Evolutionary conservation across 2,888 invertebrate genomes (phyloP), one percentile per base, ranked within the genome.

Genomic region (Tillus elongatus): DNA sequence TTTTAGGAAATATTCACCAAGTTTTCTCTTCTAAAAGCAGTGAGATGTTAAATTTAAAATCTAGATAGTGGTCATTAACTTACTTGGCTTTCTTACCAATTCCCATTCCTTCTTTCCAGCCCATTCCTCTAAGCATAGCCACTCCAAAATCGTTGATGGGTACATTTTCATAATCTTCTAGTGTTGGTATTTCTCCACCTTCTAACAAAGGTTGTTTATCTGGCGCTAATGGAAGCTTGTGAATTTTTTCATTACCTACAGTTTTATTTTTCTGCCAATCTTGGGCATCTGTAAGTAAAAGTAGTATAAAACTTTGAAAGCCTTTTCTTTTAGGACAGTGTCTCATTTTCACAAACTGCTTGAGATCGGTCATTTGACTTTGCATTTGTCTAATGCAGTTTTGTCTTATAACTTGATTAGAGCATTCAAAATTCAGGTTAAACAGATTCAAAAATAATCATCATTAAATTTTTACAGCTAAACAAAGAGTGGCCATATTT

Each of bases 41-140:
- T 32, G 4, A 6, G 13, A 15, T 9, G 14, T 15, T 12, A 8
- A 9, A 8, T 35, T 12, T n/a, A 13, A 26, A 39, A 26, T 37
- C 9, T 26, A 27, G 14, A 16, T 8, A 13, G n/a, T 13, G 13
- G 24, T 16, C 11, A 48, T 61, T 52, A 66, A 63, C 69, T 69
- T 60, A 50, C 66, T 54, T 50, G 67, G 57, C 60, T 71, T 69
- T 58, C 73, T n/a, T 73, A 55, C 72, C 79, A 39, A 77, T 72
- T 15, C 74, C 75, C 50, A 70, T 68, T 1, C 73, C 76, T 35
- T 85, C 80, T 35, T 75, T 71, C 89, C 87, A 89, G 6, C 90
- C 96, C 95, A 95, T 96, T 4, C 96, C 97, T 42, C 93, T 70
- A 1, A 97, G 69, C 84, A 96, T 83, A 0, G 96, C 97, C 59